Base-by-base conservation (phyloP, 1,140 invertebrate species). In the Drosophila lini region DNA sequence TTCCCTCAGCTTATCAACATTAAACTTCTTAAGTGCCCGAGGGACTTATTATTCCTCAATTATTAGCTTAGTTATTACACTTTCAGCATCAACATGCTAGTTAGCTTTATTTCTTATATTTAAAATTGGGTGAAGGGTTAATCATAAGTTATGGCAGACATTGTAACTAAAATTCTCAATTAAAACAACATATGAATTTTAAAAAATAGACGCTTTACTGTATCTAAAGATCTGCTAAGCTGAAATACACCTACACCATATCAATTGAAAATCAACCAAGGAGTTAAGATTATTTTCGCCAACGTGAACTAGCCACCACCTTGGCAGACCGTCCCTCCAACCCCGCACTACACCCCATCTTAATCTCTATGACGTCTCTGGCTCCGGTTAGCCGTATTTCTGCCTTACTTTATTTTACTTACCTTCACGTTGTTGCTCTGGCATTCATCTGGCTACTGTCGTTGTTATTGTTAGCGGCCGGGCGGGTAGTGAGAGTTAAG, bases 381-480 rank as follows among this genome's bases (percentile, higher is more conserved):
- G 45, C 25, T 8, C 32, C 52, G 50, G 31, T 40, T 69, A 11
- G 48, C 53, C 1, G 3, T 52, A 36, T 52, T 31, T 71, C 61
- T 76, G 36, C 48, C 62, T 44, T 31, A 57, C 55, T 58, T 73
- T 73, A 38, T 31, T 47, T 40, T 19, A 36, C 61, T 19, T 38
- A 62, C 41, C 38, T 53, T 75, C 32, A 22, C 50, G 50, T n/a
- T 36, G 50, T 70, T 63, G 41, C 48, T 61, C 73, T 45, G 68
- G 59, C 62, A 79, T 67, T 83, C 81, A 84, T 83, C 81, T 85
- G 34, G 60, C 55, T 74, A 64, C 79, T 77, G 67, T 58, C 56
- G 76, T 73, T 79, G 34, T 56, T 77, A 58, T 63, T 55, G 68
- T 77, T 71, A 84, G 80, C 74, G 58, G 40, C 53, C 81, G 60